A percentile compares a stretch with the other conserved stretches of the same genome.
phyloP scores from a whole-genome alignment of 2,797 vertebrate genomes.

The Pipistrellus nathusii region DNA sequence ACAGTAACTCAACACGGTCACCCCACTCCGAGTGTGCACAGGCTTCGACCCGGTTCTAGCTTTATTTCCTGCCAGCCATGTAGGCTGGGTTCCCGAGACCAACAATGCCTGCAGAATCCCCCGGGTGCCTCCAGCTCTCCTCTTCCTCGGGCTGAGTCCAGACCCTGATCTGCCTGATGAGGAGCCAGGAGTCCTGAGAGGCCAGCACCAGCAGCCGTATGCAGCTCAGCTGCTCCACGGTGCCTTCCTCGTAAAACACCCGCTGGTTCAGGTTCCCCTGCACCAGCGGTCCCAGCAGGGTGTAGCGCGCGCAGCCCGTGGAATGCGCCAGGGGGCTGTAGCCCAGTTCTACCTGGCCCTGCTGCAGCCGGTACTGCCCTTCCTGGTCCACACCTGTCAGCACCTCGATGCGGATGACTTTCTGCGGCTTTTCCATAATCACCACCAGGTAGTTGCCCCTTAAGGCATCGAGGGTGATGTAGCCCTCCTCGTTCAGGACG shows the following conservation, averaged over 20 bases:
- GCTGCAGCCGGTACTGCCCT: conserved; percentile 82
- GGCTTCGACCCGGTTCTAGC: background rate
- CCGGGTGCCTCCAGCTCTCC: background rate
- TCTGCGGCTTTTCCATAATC: conserved; percentile 85
- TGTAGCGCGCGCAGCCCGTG: conserved; percentile 85
- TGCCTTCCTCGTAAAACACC: conserved; percentile 74
- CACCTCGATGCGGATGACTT: conserved; percentile 85
- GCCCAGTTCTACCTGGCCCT: conserved; percentile 90
- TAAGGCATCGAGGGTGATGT: conserved; percentile 88
- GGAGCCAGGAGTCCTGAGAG: conserved; percentile 89
- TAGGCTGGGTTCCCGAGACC: background rate
- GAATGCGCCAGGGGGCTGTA: rapidly evolving
- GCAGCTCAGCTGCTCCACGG: conserved; percentile 84
- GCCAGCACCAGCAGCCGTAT: conserved; percentile 89
- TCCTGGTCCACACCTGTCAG: conserved; percentile 85
- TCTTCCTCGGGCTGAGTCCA: conserved; percentile 88
- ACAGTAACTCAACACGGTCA: background rate
- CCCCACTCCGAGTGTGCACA: background rate
- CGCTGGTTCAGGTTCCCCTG: conserved; percentile 87
- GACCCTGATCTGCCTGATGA: conserved; percentile 90
- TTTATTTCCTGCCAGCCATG: conserved; percentile 42
- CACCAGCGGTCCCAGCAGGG: conserved; percentile 86
- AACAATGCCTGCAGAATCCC: background rate
- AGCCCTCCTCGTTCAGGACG: conserved; percentile 83
- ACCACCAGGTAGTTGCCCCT: conserved; percentile 87